Evolutionary conservation across 2,888 invertebrate species (phyloP).

Genomic region (Cataglyphis altisquamis): DNA sequence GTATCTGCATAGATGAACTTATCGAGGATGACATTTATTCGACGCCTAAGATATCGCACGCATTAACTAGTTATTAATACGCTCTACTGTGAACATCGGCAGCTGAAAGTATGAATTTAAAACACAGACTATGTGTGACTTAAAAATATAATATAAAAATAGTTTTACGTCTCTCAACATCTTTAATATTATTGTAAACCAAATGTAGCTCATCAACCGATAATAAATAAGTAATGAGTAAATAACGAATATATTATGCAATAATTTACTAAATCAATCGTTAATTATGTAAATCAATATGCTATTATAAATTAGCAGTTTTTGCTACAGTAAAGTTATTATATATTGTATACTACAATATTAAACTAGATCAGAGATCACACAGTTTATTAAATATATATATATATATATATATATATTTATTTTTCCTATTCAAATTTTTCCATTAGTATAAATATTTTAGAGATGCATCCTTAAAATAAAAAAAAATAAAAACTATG

Average conservation of each 20-base stretch:
- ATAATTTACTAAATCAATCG: neutral
- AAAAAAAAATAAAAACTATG: neutral
- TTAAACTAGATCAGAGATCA: neutral
- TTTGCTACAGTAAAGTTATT: neutral
- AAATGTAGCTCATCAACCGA: neutral
- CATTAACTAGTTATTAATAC: conserved; percentile 17
- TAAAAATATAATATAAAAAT: neutral
- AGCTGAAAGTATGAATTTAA: neutral
- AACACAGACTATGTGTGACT: neutral
- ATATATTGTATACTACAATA: no score
- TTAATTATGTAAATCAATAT: neutral
- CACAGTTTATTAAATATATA: conserved; percentile 10
- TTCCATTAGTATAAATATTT: conserved; percentile 32
- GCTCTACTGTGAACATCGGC: neutral
- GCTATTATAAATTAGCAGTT: neutral
- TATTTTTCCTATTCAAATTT: conserved; percentile 14
- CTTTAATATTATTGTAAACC: neutral
- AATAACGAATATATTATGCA: neutral
- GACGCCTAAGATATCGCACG: neutral
- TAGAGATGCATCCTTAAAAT: conserved; percentile 7
- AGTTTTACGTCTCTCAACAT: neutral
- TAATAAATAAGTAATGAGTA: neutral
- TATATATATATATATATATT: neutral
- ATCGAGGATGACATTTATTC: neutral
- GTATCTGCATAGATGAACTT: neutral